phyloP scores from a whole-genome alignment of 2,888 invertebrate species.

The Pheosia tremula region DNA sequence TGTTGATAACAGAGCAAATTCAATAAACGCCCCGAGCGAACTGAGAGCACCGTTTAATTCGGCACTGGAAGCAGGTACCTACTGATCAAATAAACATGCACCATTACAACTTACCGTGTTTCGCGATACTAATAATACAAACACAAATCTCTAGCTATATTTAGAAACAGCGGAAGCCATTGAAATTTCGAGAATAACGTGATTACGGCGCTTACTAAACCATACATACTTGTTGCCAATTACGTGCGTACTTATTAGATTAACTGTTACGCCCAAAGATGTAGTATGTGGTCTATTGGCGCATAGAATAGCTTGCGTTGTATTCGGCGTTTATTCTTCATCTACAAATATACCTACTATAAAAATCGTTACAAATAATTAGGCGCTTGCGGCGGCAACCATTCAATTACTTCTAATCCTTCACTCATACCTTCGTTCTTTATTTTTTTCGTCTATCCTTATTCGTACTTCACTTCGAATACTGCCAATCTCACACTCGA shows the following conservation, averaged over 20 bases:
- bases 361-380: no score
- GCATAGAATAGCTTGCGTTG: no score
- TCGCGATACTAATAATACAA: slow-evolving; percentile 38
- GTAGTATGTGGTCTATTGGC: no score
- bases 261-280: slow-evolving; percentile 30
- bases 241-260: slow-evolving; percentile 54
- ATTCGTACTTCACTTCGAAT: no score
- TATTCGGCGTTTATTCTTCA: no score
- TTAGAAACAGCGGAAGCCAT: slow-evolving; percentile 56
- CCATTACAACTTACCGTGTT: slow-evolving; percentile 31
- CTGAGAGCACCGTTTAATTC: slow-evolving; percentile 21
- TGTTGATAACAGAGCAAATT: slow-evolving; percentile 34
- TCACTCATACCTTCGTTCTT: no score
- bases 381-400: no score
- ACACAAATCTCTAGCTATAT: slow-evolving; percentile 43
- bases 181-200: slow-evolving; percentile 60
- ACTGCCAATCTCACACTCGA: no score
- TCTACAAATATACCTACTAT: no score
- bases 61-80: slow-evolving; percentile 11
- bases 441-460: no score
- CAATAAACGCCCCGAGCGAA: slow-evolving; percentile 24
- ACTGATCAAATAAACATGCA: slow-evolving; percentile 35
- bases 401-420: no score
- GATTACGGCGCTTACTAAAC: slow-evolving; percentile 49
- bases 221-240: slow-evolving; percentile 37